Conservation (phyloP, 2,888 invertebrate species). For the Yponomeuta evonymella region DNA sequence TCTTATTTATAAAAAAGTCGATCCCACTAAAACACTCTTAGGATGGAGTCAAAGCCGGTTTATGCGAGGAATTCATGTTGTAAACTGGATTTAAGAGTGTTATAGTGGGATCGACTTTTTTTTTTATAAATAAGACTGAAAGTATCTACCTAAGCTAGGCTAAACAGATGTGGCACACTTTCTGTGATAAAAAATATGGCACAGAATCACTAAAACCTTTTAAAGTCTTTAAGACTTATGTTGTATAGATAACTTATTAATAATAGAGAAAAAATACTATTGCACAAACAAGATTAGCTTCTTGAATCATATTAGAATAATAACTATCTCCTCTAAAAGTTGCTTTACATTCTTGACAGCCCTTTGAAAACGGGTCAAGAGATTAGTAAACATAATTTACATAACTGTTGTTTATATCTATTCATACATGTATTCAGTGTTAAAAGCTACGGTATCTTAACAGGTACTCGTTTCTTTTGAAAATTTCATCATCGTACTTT, state of each 20-base stretch:
- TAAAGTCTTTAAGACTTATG: background rate
- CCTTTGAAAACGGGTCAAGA: background rate
- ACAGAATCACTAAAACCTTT: slow-evolving; percentile 3
- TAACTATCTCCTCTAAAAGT: too few relatives aligned
- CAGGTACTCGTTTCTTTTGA: background rate
- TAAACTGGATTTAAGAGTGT: too few relatives aligned
- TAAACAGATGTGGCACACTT: background rate
- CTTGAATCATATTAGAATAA: background rate
- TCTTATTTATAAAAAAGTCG: too few relatives aligned
- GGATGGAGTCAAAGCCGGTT: too few relatives aligned
- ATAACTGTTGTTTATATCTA: background rate
- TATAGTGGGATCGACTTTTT: too few relatives aligned
- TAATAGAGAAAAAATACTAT: slow-evolving; percentile 1
- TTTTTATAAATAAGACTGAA: background rate
- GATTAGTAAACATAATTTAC: background rate
- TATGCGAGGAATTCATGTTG: too few relatives aligned
- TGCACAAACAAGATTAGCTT: background rate
- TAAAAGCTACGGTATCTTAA: background rate
- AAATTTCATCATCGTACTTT: background rate
- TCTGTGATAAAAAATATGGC: slow-evolving; percentile 7
- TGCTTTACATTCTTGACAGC: too few relatives aligned
- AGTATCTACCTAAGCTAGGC: background rate
- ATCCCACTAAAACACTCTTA: too few relatives aligned
- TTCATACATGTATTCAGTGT: background rate
- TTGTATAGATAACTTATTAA: background rate